These are phyloP conservation scores for Orbicella faveolata DNA, from an alignment of 64 coral and sea anemone genomes.

Conservation along the genomic window DNA sequence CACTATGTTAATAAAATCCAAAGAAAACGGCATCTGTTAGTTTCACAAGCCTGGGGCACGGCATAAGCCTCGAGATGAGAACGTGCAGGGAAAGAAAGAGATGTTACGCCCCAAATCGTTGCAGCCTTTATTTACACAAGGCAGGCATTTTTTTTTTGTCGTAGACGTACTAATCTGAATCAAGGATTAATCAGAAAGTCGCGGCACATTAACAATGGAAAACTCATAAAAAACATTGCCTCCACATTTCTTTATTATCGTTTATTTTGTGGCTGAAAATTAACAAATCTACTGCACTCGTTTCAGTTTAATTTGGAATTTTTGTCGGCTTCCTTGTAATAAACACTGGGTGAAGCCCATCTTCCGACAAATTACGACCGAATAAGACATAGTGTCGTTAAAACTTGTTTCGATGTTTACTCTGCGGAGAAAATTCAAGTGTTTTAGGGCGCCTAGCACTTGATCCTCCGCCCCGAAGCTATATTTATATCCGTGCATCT, in stretches of 20 bases:
- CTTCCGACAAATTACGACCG: not conserved
- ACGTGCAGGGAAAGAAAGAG: not conserved
- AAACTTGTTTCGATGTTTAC: slow-evolving; percentile 15
- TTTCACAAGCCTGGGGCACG: not conserved
- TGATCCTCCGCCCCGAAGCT: not conserved
- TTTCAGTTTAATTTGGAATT: not conserved
- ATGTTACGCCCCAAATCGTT: too few species aligned
- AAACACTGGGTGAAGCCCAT: not conserved
- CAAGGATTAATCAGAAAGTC: too few species aligned
- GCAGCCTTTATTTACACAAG: too few species aligned
- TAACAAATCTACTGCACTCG: not conserved
- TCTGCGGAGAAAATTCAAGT: slow-evolving; percentile 16
- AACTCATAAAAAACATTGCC: too few species aligned
- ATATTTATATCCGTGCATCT: not conserved
- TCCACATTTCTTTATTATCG: too few species aligned
- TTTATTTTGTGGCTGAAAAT: not conserved
- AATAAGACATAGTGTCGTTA: not conserved
- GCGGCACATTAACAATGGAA: too few species aligned
- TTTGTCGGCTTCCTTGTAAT: too few species aligned
- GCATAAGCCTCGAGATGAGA: not conserved
- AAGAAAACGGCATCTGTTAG: not conserved
- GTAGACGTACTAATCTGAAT: too few species aligned
- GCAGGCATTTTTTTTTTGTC: too few species aligned
- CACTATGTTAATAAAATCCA: not conserved
- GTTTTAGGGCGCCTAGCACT: not conserved